Conservation (phyloP, 2,113 vertebrate genomes). For the Phrynocephalus versicolor region DNA sequence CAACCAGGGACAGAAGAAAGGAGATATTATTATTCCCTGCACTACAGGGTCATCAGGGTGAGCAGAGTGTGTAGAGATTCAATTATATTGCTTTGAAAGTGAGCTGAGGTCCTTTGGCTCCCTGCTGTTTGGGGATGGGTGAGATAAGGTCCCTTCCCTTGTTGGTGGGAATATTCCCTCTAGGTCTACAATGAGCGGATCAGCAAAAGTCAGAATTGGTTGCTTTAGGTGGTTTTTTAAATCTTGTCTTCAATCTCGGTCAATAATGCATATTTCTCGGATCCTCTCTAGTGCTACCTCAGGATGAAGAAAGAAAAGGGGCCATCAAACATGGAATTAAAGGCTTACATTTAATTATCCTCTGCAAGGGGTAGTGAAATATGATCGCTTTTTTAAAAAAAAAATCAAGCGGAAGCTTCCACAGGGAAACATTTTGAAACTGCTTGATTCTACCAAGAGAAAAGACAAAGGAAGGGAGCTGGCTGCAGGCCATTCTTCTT, state of each 20-base stretch:
- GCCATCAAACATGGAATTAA: conserved; percentile 11
- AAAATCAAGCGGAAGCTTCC: not conserved
- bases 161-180: not conserved
- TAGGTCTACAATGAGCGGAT: not conserved
- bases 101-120: not conserved
- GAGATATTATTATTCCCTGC: not conserved
- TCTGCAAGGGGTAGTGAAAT: not conserved
- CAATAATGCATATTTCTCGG: not conserved
- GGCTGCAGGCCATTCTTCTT: not conserved
- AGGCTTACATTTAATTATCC: conserved; percentile 14
- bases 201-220: not conserved
- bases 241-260: not conserved
- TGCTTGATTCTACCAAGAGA: not conserved
- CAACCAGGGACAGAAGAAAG: not conserved
- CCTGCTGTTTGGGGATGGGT: not conserved
- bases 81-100: not conserved
- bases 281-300: not conserved
- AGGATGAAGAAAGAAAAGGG: conserved; percentile 5
- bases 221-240: not conserved
- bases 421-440: not conserved
- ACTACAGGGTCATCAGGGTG: not conserved
- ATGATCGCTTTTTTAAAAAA: not conserved
- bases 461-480: not conserved
- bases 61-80: not conserved
- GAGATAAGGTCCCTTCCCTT: not conserved